Evolutionary conservation across 1,140 invertebrate species (phyloP).

Genomic region (Drepana arcuata): DNA sequence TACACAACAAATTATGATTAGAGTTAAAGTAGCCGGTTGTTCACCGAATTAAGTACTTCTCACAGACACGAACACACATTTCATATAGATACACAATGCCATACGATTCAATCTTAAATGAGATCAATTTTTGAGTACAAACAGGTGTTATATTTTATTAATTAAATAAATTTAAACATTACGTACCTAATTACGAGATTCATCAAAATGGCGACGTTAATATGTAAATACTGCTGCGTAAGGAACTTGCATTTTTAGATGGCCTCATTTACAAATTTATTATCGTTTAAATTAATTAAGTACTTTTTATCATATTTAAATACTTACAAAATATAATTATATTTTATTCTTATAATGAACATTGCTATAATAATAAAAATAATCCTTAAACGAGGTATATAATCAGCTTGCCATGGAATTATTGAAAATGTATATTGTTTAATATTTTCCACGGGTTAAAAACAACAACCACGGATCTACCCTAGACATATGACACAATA

Average conservation of each 20-base stretch:
- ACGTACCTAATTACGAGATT: conserved; percentile 27
- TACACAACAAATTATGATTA: too few relatives aligned
- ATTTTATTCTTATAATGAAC: too few relatives aligned
- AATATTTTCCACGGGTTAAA: too few relatives aligned
- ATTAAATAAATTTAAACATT: conserved; percentile 16
- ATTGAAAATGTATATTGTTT: neutral
- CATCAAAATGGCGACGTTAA: conserved; percentile 27
- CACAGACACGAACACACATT: conserved; percentile 6
- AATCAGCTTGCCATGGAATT: neutral
- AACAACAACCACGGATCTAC: too few relatives aligned
- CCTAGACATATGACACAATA: too few relatives aligned
- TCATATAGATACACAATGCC: conserved; percentile 8
- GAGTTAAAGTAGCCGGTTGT: too few relatives aligned
- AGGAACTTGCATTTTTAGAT: conserved; percentile 28
- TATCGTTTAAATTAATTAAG: neutral
- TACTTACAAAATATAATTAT: neutral
- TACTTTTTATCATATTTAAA: neutral
- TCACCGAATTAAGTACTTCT: too few relatives aligned
- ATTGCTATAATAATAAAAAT: neutral
- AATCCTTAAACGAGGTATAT: neutral
- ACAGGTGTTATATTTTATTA: conserved; percentile 1
- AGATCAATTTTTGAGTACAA: conserved; percentile 27
- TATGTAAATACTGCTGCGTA: conserved; percentile 26
- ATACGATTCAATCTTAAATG: conserved; percentile 20
- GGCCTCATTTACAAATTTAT: conserved; percentile 12